These are phyloP conservation scores for Iguana delicatissima DNA, from an alignment of 2,797 vertebrate genomes.

Conservation along the genomic window DNA sequence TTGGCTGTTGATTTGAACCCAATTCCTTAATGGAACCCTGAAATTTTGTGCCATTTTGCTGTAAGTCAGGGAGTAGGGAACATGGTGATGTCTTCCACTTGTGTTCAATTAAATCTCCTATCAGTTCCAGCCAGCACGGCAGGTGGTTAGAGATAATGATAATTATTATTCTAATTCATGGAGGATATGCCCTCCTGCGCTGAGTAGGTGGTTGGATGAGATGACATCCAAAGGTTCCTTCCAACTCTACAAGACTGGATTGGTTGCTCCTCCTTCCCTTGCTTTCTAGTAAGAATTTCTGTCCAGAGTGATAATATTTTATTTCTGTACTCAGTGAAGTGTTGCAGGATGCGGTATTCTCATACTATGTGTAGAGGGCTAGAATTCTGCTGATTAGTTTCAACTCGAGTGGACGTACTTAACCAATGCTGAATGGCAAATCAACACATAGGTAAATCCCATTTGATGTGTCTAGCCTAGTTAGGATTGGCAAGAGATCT, in stretches of 20 bases:
- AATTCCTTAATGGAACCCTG: constrained; percentile 30
- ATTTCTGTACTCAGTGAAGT: constrained; percentile 23
- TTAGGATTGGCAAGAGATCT: too few species aligned
- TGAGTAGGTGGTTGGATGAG: not conserved
- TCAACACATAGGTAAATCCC: too few species aligned
- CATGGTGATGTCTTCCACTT: not conserved
- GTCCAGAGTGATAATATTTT: not conserved
- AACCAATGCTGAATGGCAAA: too few species aligned
- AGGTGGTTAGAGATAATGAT: too few species aligned
- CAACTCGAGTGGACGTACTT: too few species aligned
- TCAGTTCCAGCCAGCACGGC: too few species aligned
- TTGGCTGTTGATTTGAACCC: not conserved
- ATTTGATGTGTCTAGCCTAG: too few species aligned
- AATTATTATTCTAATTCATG: too few species aligned
- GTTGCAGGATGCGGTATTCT: not conserved
- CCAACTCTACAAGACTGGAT: not conserved
- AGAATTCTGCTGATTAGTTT: not conserved
- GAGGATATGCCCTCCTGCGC: not conserved
- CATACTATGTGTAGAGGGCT: not conserved
- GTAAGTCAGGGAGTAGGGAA: not conserved
- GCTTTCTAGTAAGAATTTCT: not conserved
- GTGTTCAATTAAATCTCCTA: too few species aligned
- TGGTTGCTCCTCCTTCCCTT: not conserved
- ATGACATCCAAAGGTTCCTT: not conserved
- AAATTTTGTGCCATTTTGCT: constrained; percentile 22